phyloP scores from a whole-genome alignment of 2,113 vertebrate genomes.

The Bufo gargarizans region DNA sequence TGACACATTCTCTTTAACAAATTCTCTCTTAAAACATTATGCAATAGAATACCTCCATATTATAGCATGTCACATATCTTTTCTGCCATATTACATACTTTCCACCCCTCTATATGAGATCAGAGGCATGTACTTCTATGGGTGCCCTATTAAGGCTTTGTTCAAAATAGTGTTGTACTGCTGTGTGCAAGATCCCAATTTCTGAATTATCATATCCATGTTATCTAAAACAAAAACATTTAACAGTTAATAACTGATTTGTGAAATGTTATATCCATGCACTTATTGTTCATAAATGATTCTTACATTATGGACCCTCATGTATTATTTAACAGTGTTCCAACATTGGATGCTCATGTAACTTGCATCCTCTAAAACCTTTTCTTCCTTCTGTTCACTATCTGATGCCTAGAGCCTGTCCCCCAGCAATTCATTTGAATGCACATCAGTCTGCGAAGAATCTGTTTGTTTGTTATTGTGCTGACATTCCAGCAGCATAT shows the following conservation, averaged over 20 bases:
- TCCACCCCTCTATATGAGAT: too few species aligned
- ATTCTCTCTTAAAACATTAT: too few species aligned
- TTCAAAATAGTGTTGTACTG: too few species aligned
- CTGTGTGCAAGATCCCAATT: neutral
- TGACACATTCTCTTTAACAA: too few species aligned
- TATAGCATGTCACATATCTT: too few species aligned
- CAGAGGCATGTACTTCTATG: too few species aligned
- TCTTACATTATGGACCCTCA: neutral
- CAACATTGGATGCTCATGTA: neutral
- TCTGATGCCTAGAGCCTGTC: slow-evolving; percentile 30
- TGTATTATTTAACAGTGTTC: slow-evolving; percentile 27
- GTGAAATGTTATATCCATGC: neutral
- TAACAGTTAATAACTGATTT: neutral
- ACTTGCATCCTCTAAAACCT: slow-evolving; percentile 13
- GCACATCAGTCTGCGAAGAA: slow-evolving; percentile 14
- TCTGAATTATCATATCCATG: neutral
- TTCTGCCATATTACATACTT: too few species aligned
- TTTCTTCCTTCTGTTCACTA: slow-evolving; percentile 38
- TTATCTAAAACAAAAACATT: neutral
- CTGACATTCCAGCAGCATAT: slow-evolving; percentile 17
- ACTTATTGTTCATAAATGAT: slow-evolving; percentile 20
- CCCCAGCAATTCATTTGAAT: slow-evolving; percentile 40
- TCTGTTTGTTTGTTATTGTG: slow-evolving; percentile 18
- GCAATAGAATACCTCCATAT: too few species aligned
- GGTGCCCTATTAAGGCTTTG: too few species aligned